phyloP scores from a whole-genome alignment of 2,113 vertebrate species.

The Physeter macrocephalus region DNA sequence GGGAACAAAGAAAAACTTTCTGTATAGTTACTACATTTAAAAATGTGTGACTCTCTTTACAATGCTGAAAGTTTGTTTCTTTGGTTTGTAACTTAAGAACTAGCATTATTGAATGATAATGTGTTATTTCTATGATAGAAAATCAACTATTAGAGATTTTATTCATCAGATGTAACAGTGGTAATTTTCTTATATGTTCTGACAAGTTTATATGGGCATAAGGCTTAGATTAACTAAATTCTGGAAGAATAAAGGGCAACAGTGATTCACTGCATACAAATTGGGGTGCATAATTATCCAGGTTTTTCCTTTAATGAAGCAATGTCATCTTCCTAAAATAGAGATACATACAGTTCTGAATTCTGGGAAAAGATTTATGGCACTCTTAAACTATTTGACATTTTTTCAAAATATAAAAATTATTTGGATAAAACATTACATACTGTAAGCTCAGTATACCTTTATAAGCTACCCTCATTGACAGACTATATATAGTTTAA shows the following conservation, averaged over 20 bases:
- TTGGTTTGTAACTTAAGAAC: neutral
- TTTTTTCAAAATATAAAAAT: slow-evolving; percentile 42
- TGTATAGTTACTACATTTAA: neutral
- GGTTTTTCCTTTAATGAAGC: slow-evolving; percentile 38
- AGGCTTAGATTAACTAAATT: slow-evolving; percentile 19
- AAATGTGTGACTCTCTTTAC: slow-evolving; percentile 18
- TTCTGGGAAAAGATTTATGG: slow-evolving; percentile 20
- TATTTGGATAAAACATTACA: slow-evolving; percentile 37
- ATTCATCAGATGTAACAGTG: neutral
- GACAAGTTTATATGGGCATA: neutral
- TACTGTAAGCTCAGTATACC: neutral
- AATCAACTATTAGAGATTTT: slow-evolving; percentile 15
- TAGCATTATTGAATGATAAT: slow-evolving; percentile 6
- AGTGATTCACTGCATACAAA: slow-evolving; percentile 5
- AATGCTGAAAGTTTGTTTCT: slow-evolving; percentile 18
- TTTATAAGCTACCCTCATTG: slow-evolving; percentile 46
- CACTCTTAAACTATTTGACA: slow-evolving; percentile 7
- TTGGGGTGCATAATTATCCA: neutral
- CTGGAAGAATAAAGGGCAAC: neutral
- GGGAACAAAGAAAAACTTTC: neutral
- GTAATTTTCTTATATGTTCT: slow-evolving; percentile 40
- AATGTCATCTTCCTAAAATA: slow-evolving; percentile 27
- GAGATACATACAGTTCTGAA: slow-evolving; percentile 21
- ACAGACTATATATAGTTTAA: slow-evolving; percentile 14
- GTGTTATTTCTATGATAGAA: neutral